Evolutionary conservation across 92 coral and sea anemone species (phyloP), one percentile per base, ranked within the genome.

Genomic region (Blastomussa wellsi): DNA sequence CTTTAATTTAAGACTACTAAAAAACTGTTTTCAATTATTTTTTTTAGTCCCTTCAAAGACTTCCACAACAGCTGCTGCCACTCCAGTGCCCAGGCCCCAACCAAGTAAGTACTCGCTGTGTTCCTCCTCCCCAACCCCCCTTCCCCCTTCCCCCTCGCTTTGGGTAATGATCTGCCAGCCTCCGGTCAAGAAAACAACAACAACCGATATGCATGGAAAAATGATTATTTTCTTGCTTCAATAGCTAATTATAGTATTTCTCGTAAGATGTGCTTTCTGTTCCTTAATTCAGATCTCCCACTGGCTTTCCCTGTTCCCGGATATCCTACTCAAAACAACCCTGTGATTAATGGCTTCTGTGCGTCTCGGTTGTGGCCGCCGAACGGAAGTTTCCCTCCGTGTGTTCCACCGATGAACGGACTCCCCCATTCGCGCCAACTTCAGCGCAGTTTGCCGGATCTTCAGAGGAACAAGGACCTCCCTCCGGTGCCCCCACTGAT

Each of bases 311-410:
- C 79, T 3, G 60, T 42, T 15, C 38, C 57, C 33, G 48, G 87
- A 29, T 74, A 59, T 60, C 64, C 74, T 62, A 53, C 88, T 41
- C 88, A 76, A 32, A 59, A 26, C 17, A 68, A 38, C 41, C 51
- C 64, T 37, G 51, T 59, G 14, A 57, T 72, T 60, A 85, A 77
- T 68, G 83, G 88, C 19, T 77, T 86, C 51, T 85, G 76, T 44
- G 86, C 92, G 20, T 92, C 95, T 39, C 92, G 95, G 8, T 39
- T 92, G 52, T 92, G 95, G 95, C 90, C 95, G 14, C 95, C 95
- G 31, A 89, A 78, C 68, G 85, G 80, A n/a, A 44, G 70, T 26
- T 85, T 44, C 48, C 87, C 87, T 4, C 87, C 87, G 39, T 84
- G 82, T 67, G 81, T 85, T 65, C 83, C 88, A 36, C 76, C 88